Conservation (phyloP, 2,113 vertebrate genomes). For the Melanerpes formicivorus region DNA sequence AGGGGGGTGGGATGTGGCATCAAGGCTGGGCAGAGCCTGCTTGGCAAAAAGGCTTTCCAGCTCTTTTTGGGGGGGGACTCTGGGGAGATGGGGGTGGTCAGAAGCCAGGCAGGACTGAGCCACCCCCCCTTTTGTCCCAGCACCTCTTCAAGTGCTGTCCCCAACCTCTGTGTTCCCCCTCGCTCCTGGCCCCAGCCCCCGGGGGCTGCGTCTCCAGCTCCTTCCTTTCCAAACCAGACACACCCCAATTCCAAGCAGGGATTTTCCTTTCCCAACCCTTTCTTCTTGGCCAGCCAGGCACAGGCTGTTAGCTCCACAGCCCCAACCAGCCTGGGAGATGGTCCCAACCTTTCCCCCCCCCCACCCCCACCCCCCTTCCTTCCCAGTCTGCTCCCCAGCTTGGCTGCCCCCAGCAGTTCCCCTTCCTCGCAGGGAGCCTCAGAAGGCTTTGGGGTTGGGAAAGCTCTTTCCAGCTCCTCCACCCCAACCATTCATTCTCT, state of each 20-base stretch:
- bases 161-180: rapidly evolving
- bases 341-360: not conserved
- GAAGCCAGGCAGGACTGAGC: not conserved
- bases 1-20: not conserved
- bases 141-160: not conserved
- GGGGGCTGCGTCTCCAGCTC: not conserved
- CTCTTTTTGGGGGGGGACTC: not conserved
- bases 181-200: not conserved
- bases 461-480: too few species aligned
- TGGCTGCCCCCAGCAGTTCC: too few species aligned
- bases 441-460: too few species aligned
- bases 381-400: not conserved
- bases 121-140: not conserved
- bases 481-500: too few species aligned
- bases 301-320: not conserved
- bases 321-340: not conserved
- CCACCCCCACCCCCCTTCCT: too few species aligned
- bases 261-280: not conserved
- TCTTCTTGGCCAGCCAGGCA: not conserved
- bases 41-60: not conserved
- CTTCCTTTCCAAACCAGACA: not conserved
- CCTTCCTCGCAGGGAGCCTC: too few species aligned
- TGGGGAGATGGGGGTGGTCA: too few species aligned
- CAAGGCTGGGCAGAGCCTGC: not conserved
- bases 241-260: not conserved